phyloP scores from a whole-genome alignment of 2,888 invertebrate species.

The Polydesmus complanatus region DNA sequence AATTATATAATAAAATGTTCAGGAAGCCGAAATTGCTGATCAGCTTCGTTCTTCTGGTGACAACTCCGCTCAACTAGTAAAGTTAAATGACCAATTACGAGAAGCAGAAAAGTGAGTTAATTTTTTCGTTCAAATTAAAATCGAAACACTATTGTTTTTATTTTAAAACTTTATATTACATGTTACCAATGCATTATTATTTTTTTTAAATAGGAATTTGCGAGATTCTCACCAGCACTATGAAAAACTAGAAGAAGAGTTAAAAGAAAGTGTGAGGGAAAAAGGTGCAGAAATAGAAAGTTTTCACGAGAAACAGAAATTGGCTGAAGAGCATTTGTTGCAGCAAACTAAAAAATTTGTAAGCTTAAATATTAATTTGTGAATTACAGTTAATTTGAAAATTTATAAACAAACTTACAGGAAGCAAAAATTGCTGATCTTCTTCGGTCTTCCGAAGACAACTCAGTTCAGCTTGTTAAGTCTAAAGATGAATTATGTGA shows the following conservation, averaged over 20 bases:
- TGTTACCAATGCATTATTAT: neutral
- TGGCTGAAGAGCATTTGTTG: neutral
- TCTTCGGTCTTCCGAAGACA: conserved; percentile 15
- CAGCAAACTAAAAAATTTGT: neutral
- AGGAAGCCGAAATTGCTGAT: conserved; percentile 15
- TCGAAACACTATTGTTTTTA: too few species aligned
- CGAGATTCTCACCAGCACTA: conserved; percentile 7
- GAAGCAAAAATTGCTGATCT: conserved; percentile 13
- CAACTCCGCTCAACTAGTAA: conserved; percentile 13
- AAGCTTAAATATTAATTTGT: too few species aligned
- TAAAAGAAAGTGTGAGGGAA: conserved; percentile 9
- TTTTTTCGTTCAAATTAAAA: too few species aligned
- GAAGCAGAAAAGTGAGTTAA: conserved; percentile 10
- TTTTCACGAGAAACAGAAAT: too few species aligned
- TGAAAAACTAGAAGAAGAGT: neutral
- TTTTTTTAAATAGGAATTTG: neutral
- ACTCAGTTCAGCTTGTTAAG: conserved; percentile 13
- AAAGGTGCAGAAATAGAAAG: too few species aligned
- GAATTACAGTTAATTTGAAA: too few species aligned
- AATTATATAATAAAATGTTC: too few species aligned
- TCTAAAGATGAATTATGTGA: too few species aligned
- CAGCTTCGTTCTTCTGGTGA: conserved; percentile 14
- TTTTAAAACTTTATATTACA: neutral
- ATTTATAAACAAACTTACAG: conserved; percentile 8
- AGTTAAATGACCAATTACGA: conserved; percentile 15